Base-by-base conservation (phyloP, 2,797 vertebrate genomes). In the Rhyacichthys aspro region DNA sequence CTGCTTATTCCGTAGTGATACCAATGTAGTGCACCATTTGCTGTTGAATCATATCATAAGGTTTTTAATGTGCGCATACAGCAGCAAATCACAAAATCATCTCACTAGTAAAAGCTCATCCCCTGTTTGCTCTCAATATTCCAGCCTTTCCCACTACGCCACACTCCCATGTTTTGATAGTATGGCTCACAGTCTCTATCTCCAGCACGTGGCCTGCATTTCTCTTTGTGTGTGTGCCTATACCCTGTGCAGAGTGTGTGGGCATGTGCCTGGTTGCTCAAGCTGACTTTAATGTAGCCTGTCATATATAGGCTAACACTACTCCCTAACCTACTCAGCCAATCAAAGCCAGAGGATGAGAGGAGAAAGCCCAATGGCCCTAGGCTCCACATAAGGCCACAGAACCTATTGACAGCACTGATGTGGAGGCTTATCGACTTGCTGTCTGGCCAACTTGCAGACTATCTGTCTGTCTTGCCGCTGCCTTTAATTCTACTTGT, bases 301-400 rank as follows among this genome's bases (percentile, higher is more conserved):
- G 94, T 96, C 94, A 89, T 93, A 98, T 94, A 86, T 96, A 93
- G 95, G 94, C 95, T 95, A 93, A 52, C 81, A 58, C 73, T 78
- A 58, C 92, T 92, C 84, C 85, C 91, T 89, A 93, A 92, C 90
- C 89, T 84, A 81, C 74, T 81, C 89, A 92, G 91, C 84, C 72
- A 91, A 92, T 94, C 89, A 78, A 62, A 88, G 84, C 76, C 89
- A 23, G 52, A 42, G 56, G 76, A 67, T 23, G 67, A 66, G 74
- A 67, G 63, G 73, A 82, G 85, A 70, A 73, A 72, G 60, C 76
- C 65, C 69, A 53, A 55, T 62, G 76, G 61, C 87, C 74, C 14
- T 57, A 41, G 81, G 85, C 83, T 64, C 65, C 43, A n/a, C 62
- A 86, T 84, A 79, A 83, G 66, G 87, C 83, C 89, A 81, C 78